phyloP scores from a whole-genome alignment of 92 coral and sea anemone genomes.

The Epizoanthus fatuus region DNA sequence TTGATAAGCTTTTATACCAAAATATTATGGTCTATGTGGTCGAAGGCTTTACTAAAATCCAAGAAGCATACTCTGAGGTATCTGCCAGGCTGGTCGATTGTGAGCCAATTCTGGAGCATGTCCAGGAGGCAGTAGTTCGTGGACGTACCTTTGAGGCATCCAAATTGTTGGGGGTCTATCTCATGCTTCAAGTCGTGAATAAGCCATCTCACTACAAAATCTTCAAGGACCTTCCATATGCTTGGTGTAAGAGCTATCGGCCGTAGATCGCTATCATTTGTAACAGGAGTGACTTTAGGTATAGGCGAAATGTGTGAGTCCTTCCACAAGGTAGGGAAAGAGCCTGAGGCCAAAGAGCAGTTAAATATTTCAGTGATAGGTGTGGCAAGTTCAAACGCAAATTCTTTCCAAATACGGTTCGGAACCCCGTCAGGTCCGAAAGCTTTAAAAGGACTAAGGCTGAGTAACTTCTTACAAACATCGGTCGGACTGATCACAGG shows the following conservation, averaged over 20 bases:
- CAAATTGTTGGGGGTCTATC: neutral
- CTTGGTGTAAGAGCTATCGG: slow-evolving; percentile 20
- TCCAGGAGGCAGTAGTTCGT: too few relatives aligned
- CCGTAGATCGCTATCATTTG: neutral
- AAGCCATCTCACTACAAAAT: too few relatives aligned
- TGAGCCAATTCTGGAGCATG: neutral
- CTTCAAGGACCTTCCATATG: slow-evolving; percentile 22
- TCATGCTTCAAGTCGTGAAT: neutral
- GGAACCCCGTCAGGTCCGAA: too few relatives aligned
- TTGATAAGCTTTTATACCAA: neutral
- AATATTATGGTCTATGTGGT: neutral
- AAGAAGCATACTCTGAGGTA: slow-evolving; percentile 9
- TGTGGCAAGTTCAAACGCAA: too few relatives aligned
- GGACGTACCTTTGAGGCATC: too few relatives aligned
- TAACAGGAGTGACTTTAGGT: slow-evolving; percentile 26
- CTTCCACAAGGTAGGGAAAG: slow-evolving; percentile 2
- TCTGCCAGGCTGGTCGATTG: neutral
- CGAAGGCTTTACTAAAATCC: neutral
- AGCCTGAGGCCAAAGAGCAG: neutral
- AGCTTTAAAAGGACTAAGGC: slow-evolving; percentile 22
- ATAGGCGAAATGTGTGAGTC: slow-evolving; percentile 1
- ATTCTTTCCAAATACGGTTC: too few relatives aligned
- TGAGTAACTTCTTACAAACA: slow-evolving; percentile 1
- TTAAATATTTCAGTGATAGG: neutral
- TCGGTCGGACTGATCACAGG: neutral